Conservation (phyloP, 1,140 invertebrate species). For the Solenopsis invicta region DNA sequence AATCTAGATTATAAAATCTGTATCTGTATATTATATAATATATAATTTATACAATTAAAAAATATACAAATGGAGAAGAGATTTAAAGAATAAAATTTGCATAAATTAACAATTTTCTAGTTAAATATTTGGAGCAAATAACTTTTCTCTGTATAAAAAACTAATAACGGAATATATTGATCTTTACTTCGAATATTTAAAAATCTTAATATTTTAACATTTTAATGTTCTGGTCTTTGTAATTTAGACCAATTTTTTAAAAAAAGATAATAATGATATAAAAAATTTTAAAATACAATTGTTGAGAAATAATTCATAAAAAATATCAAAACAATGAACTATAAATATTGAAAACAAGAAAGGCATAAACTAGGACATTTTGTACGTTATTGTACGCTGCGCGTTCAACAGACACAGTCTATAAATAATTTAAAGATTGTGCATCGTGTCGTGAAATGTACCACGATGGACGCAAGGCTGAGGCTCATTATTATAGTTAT, state of each 20-base stretch:
- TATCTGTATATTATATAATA: not conserved
- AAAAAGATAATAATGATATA: not conserved
- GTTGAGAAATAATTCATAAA: not conserved
- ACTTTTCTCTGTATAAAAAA: not conserved
- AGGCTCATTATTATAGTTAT: not conserved
- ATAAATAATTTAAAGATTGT: conserved; percentile 47
- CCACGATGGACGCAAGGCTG: not conserved
- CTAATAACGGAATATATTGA: not conserved
- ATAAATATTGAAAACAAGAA: no score
- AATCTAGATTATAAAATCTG: not conserved
- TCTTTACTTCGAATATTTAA: no score
- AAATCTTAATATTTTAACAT: not conserved
- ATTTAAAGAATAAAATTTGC: not conserved
- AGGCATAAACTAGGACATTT: not conserved
- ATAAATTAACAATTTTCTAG: not conserved
- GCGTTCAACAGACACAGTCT: conserved; percentile 4
- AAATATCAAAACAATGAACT: not conserved
- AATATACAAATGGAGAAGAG: not conserved
- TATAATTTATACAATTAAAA: not conserved
- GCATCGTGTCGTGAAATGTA: conserved; percentile 9
- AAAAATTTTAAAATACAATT: not conserved
- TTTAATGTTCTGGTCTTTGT: not conserved
- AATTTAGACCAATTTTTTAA: no score
- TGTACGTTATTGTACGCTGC: not conserved
- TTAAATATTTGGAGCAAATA: not conserved